Evolutionary conservation across 1,140 invertebrate species (phyloP), one percentile per base, ranked within the genome.

Genomic region (Whitmania pigra): DNA sequence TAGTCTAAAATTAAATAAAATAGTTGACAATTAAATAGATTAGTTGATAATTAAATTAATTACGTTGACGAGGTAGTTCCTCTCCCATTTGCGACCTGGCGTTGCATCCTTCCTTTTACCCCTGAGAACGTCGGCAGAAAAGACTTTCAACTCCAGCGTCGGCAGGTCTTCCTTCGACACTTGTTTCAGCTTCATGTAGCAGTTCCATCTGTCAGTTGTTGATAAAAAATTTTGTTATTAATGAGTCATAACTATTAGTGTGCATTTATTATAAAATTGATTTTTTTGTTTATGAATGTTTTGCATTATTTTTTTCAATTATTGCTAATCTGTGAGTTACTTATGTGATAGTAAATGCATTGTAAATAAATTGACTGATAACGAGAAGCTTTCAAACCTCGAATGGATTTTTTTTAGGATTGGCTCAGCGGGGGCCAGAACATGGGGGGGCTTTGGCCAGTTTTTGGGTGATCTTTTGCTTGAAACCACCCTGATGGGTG

Each of bases 111-210:
- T 77, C 53, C 94, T 86, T 73, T 90, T 87, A 0, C 88, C 87
- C 70, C 86, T 85, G 20, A 97, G 82, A 6, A 87, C 87, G 67
- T 89, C 87, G 22, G 89, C 90, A 0, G 93, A 90, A 22, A 88
- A 86, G 75, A 94, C 89, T 85, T 94, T 90, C 27, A 89, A 77
- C 73, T 86, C 82, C 66, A 96, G 84, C 79, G 92, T 89, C 0
- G 91, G 89, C 90, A 92, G 91, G 78, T 96, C 90, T 72, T 86
- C 86, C 71, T 84, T 84, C 0, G 92, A 92, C 75, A 94, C 88
- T 69, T 87, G 87, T 75, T 86, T 86, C 0, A 97, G 84, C 57
- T 93, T 87, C 87, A 93, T 93, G 82, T 86, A 89, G 4, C 91
- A 93, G 55, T 90, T 82, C 94, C 94, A 97, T 75, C 90, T 86